Base-by-base conservation (phyloP, 23 tunicate genomes). In the Aplidium turbinatum region DNA sequence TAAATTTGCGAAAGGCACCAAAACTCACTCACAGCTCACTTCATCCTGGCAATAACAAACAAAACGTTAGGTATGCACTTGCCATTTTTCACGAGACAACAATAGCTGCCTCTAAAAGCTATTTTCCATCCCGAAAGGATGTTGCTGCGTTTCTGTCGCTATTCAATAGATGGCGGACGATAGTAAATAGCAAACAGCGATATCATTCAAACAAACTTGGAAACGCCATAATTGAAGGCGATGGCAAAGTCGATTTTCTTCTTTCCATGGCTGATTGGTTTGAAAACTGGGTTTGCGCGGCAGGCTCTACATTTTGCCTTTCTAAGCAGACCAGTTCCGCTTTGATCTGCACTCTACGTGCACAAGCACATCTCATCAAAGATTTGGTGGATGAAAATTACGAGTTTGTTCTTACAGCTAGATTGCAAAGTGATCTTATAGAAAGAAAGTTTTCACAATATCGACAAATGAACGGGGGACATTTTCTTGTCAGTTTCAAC, bases 71-170 rank as follows among this genome's bases (percentile, higher is more conserved):
- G 4, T 26, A 18, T 2, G 72, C 72, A 11, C 3, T 65, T 3
- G 72, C 72, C 21, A 65, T 65, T 65, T 65, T 38, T 18, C 48
- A 38, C 38, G 48, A 36, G 7, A 13, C 72, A 65, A 65, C 72
- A 5, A 65, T 65, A 35, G 76, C 76, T 3, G 76, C 76, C 4
- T 70, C 58, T 45, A 47, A 48, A 47, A 70, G 76, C 3, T 70
- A 47, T 26, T 47, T 25, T 38, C 76, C 58, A 2, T 33, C n/a
- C 2, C 21, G 60, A 70, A 26, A 70, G 26, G 76, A 70, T 70
- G 76, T 31, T 22, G 36, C 23, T 46, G 60, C 20, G 7, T 70
- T 70, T 70, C 26, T 70, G 16, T 22, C 58, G 21, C 9, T 70
- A 35, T 6, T 70, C 3, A 70, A 47, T 26, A 13, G 3, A 2